Conservation (phyloP, 2,797 vertebrate species). For the Pseudopleuronectes americanus region DNA sequence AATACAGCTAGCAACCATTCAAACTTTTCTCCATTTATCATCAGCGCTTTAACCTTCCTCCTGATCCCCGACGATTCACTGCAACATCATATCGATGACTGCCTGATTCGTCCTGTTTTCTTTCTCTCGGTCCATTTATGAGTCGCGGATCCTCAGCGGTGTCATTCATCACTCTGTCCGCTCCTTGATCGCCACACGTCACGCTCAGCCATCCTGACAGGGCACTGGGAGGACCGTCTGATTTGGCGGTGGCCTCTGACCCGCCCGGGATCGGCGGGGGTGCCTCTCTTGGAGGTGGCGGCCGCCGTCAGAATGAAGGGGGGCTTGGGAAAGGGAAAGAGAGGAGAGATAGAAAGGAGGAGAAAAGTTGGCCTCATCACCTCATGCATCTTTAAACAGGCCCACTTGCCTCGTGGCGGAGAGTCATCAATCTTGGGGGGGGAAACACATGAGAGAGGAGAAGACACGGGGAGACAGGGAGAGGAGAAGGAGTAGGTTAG, state of each 20-base stretch:
- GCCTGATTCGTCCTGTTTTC: slow-evolving; percentile 27
- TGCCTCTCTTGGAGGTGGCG: slow-evolving; percentile 46
- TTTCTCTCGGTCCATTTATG: slow-evolving; percentile 34
- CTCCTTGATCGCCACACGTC: slow-evolving; percentile 48
- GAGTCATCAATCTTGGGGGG: slow-evolving; percentile 84
- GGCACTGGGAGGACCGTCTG: slow-evolving; percentile 32
- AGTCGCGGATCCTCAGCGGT: slow-evolving; percentile 28
- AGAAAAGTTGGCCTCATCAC: slow-evolving; percentile 77
- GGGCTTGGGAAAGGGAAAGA: not conserved
- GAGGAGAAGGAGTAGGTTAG: slow-evolving; percentile 63
- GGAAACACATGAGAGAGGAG: slow-evolving; percentile 69
- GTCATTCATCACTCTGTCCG: slow-evolving; percentile 65
- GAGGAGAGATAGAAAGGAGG: slow-evolving; percentile 15
- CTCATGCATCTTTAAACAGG: slow-evolving; percentile 87
- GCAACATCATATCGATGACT: slow-evolving; percentile 48
- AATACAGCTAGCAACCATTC: not conserved
- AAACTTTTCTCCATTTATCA: slow-evolving; percentile 27
- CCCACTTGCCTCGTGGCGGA: slow-evolving; percentile 73
- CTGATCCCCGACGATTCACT: not conserved
- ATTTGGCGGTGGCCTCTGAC: slow-evolving; percentile 53
- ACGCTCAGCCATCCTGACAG: slow-evolving; percentile 52
- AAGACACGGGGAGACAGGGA: slow-evolving; percentile 59
- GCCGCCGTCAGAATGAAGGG: slow-evolving; percentile 38
- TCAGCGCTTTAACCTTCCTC: not conserved
- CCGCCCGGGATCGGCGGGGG: slow-evolving; percentile 39